Evolutionary conservation across 2,888 invertebrate genomes (phyloP), one percentile per base, ranked within the genome.

Genomic region (Imbricaverruca yamaguchii): DNA sequence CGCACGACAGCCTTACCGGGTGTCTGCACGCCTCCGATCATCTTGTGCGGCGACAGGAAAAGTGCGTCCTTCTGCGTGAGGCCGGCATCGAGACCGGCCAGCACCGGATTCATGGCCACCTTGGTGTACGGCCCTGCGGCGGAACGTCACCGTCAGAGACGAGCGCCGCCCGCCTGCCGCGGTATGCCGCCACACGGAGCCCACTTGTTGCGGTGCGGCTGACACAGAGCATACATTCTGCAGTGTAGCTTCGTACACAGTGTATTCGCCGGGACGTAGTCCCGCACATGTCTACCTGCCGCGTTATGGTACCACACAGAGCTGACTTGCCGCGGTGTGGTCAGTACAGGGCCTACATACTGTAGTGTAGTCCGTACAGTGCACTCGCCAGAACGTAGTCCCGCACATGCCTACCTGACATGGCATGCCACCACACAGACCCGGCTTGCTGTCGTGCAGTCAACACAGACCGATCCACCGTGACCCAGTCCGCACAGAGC

Each of bases 21-120:
- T 0, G 95, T 94, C 86, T 94, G 94, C 0, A 94, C 93, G 0
- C 96, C 96, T 0, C 96, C 96, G 65, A 95, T 91, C 87, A 96
- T 95, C 87, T 96, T 96, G 89, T 95, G 95, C 80, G 94, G 92
- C 81, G 95, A 93, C 87, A 96, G 93, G 87, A 94, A 95, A 81
- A 96, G 89, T 0, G 95, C 95, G 87, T 97, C 96, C 86, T 96
- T 95, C 87, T 92, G 91, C 85, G 91, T 90, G n/a, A 90, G 87
- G 80, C 88, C 90, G 83, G 92, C 92, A 82, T 92, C 91, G 2
- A 92, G 91, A 63, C 92, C 92, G 8, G 91, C 89, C 59, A 91
- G 88, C 18, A 91, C 89, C 0, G 96, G 94, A 86, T 96, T 96
- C 93, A 96, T 94, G 85, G 94, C 93, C 82, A 96, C 91, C 25